Conservation (phyloP, 2,797 vertebrate species). For the Cossypha polioptera region DNA sequence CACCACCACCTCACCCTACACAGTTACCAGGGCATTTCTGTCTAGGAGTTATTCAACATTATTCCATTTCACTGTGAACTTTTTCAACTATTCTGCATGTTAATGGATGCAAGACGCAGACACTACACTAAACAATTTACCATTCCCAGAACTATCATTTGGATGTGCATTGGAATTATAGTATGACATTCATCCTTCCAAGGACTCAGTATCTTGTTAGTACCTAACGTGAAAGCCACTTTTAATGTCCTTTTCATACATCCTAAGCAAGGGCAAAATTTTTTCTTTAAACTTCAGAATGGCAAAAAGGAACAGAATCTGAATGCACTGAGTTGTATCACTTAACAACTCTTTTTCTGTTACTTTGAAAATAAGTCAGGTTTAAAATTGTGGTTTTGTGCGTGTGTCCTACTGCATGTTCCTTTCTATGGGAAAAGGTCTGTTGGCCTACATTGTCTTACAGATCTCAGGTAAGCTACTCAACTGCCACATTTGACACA, state of each 20-base stretch:
- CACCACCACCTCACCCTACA: background rate
- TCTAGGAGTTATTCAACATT: background rate
- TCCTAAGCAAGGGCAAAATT: background rate
- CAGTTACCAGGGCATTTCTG: background rate
- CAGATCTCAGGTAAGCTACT: slow-evolving; percentile 24
- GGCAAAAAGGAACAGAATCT: background rate
- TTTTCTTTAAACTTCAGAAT: background rate
- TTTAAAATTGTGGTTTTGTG: background rate
- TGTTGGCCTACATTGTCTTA: background rate
- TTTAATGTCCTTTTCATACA: background rate
- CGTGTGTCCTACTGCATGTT: background rate
- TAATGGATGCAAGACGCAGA: background rate
- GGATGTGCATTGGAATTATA: background rate
- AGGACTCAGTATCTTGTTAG: background rate
- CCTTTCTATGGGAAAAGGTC: background rate
- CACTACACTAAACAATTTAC: background rate
- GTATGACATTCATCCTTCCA: background rate
- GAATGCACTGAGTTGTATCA: background rate
- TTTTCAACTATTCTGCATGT: background rate
- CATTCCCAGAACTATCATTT: background rate
- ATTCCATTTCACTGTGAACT: background rate
- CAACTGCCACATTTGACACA: slow-evolving; percentile 21
- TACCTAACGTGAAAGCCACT: background rate
- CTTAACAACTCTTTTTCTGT: background rate
- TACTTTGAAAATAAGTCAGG: background rate